Base-by-base conservation (phyloP, 2,888 invertebrate genomes). In the Idaea straminata region DNA sequence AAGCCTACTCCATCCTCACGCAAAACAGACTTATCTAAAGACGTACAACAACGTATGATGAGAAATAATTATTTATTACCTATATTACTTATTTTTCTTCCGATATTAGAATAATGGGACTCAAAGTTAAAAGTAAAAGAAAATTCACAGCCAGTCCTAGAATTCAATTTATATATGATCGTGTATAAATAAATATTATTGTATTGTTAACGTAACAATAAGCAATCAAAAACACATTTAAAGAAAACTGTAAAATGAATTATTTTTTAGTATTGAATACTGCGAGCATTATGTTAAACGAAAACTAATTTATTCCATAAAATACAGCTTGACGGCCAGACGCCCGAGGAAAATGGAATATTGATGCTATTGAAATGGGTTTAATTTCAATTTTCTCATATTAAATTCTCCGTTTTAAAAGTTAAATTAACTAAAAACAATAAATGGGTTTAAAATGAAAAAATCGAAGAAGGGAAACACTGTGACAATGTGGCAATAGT, bases 251-350 rank as follows among this genome's bases (percentile, higher is more conserved):
- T 69, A 47, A 47, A 47, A 7, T 47, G 7, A 47, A 47, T 47
- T 47, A 47, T 70, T 72, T 76, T 25, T 75, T 72, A 70, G 68
- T 74, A n/a, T 77, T 77, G 81, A 83, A 81, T 7, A 47, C 47
- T 47, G 13, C 47, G 47, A 13, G 47, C 47, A 47, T 47, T 78
- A 82, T 80, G 84, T 89, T 88, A 86, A 90, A 86, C 85, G 80
- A 83, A 86, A 79, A 82, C 81, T 86, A 86, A 91, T 88, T 88
- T 91, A 90, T 91, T 89, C 90, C 87, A 89, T 89, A 89, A 89
- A 89, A 86, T 85, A 84, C 84, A 86, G 86, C 47, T 87, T 85
- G 84, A 84, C 84, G 80, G 83, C 78, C 81, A 82, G 82, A 84
- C 83, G 83, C 85, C 83, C 80, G 47, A 10, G 79, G 82, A 83